Base-by-base conservation (phyloP, 2,888 invertebrate species). In the Thyatira batis region DNA sequence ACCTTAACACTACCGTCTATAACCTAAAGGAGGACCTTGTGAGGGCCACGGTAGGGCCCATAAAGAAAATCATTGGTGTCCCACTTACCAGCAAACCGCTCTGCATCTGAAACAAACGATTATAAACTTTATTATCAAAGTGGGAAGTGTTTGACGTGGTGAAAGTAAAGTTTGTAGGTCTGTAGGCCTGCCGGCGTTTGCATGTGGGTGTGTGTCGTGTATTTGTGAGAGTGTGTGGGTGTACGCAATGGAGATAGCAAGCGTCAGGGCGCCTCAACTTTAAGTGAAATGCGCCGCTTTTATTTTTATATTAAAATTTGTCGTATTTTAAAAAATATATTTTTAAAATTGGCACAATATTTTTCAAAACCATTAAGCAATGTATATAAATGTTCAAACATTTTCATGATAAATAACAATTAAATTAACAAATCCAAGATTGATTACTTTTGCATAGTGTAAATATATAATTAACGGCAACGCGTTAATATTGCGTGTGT, bases 241-340 rank as follows among this genome's bases (percentile, higher is more conserved):
- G 77, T 76, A 84, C 88, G 87, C 89, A 86, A 73, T 78, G 86
- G 89, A 89, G 91, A 91, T 89, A 90, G 91, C 84, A 78, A 71
- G 61, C 72, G 73, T 39, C 87, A 85, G 84, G 75, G 76, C 60
- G 25, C 56, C 25, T 65, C 86, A 90, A 89, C 80, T 73, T 57
- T 28, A 71, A 78, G 84, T 81, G 91, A 91, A 91, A 91, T 90
- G 91, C 87, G 79, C 65, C 88, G 88, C 88, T 63, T 51, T 51
- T 45, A 60, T 45, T 55, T 52, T 30, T 43, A 33, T 5, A 13
- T 50, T 39, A 56, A 43, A 28, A 39, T 51, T 13, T 6, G 10
- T 33, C 43, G 39, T 13, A 11, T 33, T 52, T 43, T 13, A 5
- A 5, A 43, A 4, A 43, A 43, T 43, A n/a, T 4, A 10, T 33